These are phyloP conservation scores for Dasyprocta punctata DNA, from an alignment of 2,113 vertebrate genomes.

Conservation along the genomic window DNA sequence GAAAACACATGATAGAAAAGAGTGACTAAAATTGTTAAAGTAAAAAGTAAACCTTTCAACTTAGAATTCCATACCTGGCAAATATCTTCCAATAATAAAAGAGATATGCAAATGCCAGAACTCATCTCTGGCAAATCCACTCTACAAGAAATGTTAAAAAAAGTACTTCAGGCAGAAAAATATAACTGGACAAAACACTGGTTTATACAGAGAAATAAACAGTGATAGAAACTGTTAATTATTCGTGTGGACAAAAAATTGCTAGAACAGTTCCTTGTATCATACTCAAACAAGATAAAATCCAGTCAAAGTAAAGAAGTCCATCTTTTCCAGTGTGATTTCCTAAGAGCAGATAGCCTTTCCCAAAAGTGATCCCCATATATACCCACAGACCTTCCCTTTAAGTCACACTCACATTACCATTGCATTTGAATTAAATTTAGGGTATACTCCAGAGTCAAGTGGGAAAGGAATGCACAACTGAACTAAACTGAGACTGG, in stretches of 20 bases:
- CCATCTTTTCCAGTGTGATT: not conserved
- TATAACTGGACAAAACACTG: not conserved
- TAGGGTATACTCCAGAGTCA: not conserved
- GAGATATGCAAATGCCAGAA: not conserved
- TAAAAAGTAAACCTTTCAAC: not conserved
- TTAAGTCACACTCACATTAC: not conserved
- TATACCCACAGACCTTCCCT: not conserved
- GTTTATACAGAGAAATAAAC: not conserved
- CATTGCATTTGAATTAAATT: not conserved
- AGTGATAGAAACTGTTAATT: not conserved
- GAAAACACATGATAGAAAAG: not conserved
- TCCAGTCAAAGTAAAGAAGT: not conserved
- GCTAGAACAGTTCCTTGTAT: not conserved
- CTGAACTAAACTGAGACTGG: not conserved
- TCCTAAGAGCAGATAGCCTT: not conserved
- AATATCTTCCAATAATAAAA: not conserved
- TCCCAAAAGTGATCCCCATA: not conserved
- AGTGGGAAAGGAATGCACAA: not conserved
- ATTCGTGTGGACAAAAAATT: not conserved
- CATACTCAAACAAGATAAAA: not conserved
- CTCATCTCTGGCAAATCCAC: not conserved
- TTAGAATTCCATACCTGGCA: not conserved
- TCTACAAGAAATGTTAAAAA: not conserved
- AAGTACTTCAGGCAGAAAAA: not conserved
- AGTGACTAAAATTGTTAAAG: not conserved